Conservation (phyloP, 1,140 invertebrate genomes). For the Trichonephila clavata region DNA sequence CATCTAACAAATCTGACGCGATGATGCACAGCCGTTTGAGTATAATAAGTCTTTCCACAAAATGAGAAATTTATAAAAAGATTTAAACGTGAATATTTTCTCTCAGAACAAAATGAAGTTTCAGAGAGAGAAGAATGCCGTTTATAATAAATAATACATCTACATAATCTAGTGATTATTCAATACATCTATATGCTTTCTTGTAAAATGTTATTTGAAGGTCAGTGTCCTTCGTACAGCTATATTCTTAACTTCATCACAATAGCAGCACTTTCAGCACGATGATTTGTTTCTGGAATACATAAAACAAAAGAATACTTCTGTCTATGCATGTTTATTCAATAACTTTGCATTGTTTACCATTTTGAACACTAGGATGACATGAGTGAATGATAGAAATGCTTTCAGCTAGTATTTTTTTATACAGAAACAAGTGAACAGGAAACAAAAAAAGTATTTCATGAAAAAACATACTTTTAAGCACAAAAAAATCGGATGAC, state of each 20-base stretch:
- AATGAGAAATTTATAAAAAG: not conserved
- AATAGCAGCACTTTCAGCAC: not conserved
- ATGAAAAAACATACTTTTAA: too few species aligned
- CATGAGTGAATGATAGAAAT: too few species aligned
- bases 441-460: too few species aligned
- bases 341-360: not conserved
- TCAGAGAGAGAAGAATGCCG: not conserved
- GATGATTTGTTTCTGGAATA: not conserved
- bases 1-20: too few species aligned
- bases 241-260: not conserved
- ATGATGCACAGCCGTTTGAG: too few species aligned
- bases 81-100: not conserved
- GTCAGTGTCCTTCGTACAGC: not conserved
- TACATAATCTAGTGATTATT: not conserved
- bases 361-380: not conserved
- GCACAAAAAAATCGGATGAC: too few species aligned
- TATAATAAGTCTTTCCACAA: not conserved
- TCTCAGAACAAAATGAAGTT: not conserved
- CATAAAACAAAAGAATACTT: not conserved
- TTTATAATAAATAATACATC: not conserved
- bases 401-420: too few species aligned
- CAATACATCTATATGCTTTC: not conserved
- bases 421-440: too few species aligned
- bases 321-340: not conserved
- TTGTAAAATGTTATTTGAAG: not conserved